phyloP scores from a whole-genome alignment of 2,888 invertebrate species.

The Tachystola acroxantha region DNA sequence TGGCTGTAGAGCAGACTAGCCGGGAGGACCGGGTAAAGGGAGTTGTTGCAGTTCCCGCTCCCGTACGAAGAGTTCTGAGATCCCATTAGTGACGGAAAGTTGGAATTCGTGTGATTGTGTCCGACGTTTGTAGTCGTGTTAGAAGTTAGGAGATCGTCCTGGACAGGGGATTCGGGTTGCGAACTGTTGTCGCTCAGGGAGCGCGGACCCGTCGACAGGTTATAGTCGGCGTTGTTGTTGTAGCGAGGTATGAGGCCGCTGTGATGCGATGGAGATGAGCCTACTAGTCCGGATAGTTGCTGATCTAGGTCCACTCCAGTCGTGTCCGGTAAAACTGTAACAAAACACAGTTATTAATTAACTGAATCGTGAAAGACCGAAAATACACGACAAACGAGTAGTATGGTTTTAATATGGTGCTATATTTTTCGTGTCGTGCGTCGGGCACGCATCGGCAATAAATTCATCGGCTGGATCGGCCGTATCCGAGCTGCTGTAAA shows the following conservation, averaged over 20 bases:
- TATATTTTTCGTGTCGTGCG: conserved; percentile 49
- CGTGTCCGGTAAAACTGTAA: conserved; percentile 86
- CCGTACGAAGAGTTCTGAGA: conserved; percentile 80
- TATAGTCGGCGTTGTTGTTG: conserved; percentile 82
- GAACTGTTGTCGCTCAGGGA: conserved; percentile 90
- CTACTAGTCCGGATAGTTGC: conserved; percentile 81
- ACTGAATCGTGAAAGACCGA: conserved; percentile 28
- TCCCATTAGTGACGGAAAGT: conserved; percentile 82
- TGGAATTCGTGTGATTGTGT: conserved; percentile 78
- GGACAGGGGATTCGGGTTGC: conserved; percentile 89
- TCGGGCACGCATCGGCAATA: conserved; percentile 58
- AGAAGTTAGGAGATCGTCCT: conserved; percentile 84
- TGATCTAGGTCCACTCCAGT: conserved; percentile 86
- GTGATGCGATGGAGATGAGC: conserved; percentile 77
- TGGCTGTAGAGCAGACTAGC: conserved; percentile 91
- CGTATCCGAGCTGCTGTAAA: conserved; percentile 61
- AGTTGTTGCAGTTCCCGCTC: conserved; percentile 83
- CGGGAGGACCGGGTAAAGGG: conserved; percentile 87
- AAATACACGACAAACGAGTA: conserved; percentile 5
- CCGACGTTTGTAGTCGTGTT: conserved; percentile 80
- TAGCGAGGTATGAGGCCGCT: conserved; percentile 83
- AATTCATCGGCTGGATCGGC: conserved; percentile 61
- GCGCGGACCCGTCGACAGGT: conserved; percentile 82
- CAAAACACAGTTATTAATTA: conserved; percentile 20
- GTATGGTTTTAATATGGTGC: conserved; percentile 50